phyloP scores from a whole-genome alignment of 2,888 invertebrate genomes.

The Elmis aenea region DNA sequence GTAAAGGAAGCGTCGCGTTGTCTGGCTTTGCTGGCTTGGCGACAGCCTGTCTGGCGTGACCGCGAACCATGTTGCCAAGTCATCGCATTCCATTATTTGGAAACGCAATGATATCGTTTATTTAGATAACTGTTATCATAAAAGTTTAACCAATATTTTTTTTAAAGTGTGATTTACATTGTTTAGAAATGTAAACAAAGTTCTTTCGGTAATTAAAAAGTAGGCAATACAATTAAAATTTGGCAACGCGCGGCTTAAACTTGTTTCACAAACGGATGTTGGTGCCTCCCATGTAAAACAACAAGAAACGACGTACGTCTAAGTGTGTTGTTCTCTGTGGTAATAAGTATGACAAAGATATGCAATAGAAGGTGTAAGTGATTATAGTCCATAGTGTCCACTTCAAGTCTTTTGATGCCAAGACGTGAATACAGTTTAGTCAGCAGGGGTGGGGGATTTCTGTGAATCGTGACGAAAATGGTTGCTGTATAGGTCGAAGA shows the following conservation, averaged over 20 bases:
- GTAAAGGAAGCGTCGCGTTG: conserved; percentile 62
- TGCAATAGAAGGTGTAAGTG: too few species aligned
- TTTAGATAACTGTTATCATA: too few species aligned
- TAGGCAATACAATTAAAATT: conserved; percentile 33
- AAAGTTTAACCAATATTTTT: too few species aligned
- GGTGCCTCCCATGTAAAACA: conserved; percentile 45
- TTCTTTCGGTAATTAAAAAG: too few species aligned
- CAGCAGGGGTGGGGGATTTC: conserved; percentile 49
- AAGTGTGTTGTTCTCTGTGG: too few species aligned
- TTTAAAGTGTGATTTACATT: too few species aligned
- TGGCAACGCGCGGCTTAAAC: conserved; percentile 61
- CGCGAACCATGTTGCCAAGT: conserved; percentile 62
- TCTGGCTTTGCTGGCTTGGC: conserved; percentile 80
- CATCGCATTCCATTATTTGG: conserved; percentile 45
- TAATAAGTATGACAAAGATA: too few species aligned
- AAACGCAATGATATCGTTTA: background rate
- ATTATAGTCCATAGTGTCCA: too few species aligned
- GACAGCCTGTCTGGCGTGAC: conserved; percentile 92
- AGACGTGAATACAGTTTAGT: conserved; percentile 61
- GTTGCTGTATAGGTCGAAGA: conserved; percentile 55
- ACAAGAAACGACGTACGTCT: conserved; percentile 48
- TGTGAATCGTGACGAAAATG: conserved; percentile 50
- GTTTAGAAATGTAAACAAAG: too few species aligned
- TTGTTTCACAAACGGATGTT: conserved; percentile 71
- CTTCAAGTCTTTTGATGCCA: conserved; percentile 61